Evolutionary conservation across 2,797 vertebrate species (phyloP).

Genomic region (Nothura maculosa): DNA sequence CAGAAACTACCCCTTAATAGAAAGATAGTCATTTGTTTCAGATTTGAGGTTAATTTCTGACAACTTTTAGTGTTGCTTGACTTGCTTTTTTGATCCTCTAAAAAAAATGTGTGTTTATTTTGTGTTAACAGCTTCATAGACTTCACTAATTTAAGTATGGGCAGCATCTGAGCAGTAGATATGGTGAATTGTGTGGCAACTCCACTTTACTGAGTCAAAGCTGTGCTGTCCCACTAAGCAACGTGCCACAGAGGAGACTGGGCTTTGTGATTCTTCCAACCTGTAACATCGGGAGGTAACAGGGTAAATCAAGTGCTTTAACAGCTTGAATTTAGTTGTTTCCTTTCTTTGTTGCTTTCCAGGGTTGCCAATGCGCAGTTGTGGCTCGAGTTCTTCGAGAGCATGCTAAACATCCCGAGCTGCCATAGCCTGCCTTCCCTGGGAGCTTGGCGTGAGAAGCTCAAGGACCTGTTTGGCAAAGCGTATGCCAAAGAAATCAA

Average conservation of each 20-base stretch:
- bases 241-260: background rate
- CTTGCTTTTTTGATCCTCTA: background rate
- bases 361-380: slow-evolving; percentile 89
- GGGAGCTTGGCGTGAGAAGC: slow-evolving; percentile 72
- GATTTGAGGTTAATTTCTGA: background rate
- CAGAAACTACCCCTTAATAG: background rate
- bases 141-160: background rate
- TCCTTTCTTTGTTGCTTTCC: background rate
- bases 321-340: background rate
- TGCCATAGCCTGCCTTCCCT: slow-evolving; percentile 84
- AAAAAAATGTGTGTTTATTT: background rate
- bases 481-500: slow-evolving; percentile 86
- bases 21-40: fast-evolving
- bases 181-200: fast-evolving
- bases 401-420: slow-evolving; percentile 88
- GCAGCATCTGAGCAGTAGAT: fast-evolving
- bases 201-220: background rate
- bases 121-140: background rate
- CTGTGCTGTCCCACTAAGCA: background rate
- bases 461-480: slow-evolving; percentile 80
- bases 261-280: background rate
- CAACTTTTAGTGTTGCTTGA: fast-evolving
- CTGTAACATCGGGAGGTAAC: background rate
- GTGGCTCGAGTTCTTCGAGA: slow-evolving; percentile 92
- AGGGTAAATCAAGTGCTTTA: background rate